A percentile compares a stretch with the other conserved stretches of the same genome.
Conservation (phyloP, 2,888 invertebrate species). For the Papilio gigon region DNA sequence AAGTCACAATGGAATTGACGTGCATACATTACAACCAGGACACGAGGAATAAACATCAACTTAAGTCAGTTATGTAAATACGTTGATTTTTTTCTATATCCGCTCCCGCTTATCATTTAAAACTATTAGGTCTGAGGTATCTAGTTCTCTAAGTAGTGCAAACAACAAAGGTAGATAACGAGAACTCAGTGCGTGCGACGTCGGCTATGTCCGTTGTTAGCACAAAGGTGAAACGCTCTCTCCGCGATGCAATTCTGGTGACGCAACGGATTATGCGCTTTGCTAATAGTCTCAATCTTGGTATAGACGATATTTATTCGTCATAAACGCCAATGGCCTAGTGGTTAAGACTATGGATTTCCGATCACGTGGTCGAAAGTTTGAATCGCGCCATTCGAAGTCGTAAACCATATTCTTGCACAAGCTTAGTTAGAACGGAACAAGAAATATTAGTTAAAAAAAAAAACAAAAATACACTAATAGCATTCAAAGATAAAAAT, state of each 20-base stretch:
- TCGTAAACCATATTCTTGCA: too few species aligned
- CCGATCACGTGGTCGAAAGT: too few species aligned
- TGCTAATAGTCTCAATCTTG: constrained; percentile 4
- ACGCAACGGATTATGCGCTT: constrained; percentile 35
- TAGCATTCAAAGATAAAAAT: too few species aligned
- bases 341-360: too few species aligned
- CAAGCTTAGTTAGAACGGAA: too few species aligned
- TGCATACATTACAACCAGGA: not conserved
- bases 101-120: constrained; percentile 27
- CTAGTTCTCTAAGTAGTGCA: constrained; percentile 20
- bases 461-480: too few species aligned
- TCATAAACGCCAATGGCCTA: too few species aligned
- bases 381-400: too few species aligned
- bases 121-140: not conserved
- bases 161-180: constrained; percentile 36
- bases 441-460: too few species aligned
- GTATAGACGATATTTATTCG: constrained; percentile 5
- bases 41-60: not conserved
- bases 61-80: not conserved
- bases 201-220: constrained; percentile 27
- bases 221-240: constrained; percentile 36
- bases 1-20: too few species aligned
- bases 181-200: constrained; percentile 26
- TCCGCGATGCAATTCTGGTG: constrained; percentile 27
- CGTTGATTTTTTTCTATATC: not conserved